Evolutionary conservation across 2,113 vertebrate species (phyloP).

Genomic region (Aix galericulata): DNA sequence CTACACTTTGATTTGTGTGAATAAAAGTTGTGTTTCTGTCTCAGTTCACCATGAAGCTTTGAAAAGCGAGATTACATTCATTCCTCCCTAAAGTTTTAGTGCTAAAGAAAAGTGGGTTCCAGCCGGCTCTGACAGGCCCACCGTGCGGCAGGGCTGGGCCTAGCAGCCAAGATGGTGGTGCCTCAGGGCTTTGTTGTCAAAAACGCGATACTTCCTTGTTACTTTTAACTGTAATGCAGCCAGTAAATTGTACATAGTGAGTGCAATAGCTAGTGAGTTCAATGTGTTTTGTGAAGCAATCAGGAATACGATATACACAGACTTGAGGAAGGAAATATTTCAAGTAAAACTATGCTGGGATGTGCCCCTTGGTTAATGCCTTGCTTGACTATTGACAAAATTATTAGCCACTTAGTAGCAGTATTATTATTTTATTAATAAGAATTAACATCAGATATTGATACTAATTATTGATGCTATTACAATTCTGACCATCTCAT

Average conservation of each 20-base stretch:
- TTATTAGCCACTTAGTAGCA: background rate
- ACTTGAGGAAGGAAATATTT: background rate
- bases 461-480: background rate
- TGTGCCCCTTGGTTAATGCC: background rate
- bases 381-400: background rate
- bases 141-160: fast-evolving
- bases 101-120: background rate
- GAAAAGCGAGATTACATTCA: background rate
- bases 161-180: fast-evolving
- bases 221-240: background rate
- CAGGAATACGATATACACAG: background rate
- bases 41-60: background rate
- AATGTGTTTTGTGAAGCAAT: background rate
- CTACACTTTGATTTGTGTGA: background rate
- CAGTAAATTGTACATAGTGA: background rate
- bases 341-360: background rate
- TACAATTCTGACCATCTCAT: background rate
- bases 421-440: background rate
- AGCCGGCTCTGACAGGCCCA: fast-evolving
- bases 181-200: background rate
- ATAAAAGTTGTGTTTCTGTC: background rate
- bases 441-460: background rate
- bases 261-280: background rate
- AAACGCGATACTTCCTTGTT: background rate
- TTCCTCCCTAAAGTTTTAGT: background rate